Conservation (phyloP, 2,888 invertebrate species). For the Melanotus villosus region DNA sequence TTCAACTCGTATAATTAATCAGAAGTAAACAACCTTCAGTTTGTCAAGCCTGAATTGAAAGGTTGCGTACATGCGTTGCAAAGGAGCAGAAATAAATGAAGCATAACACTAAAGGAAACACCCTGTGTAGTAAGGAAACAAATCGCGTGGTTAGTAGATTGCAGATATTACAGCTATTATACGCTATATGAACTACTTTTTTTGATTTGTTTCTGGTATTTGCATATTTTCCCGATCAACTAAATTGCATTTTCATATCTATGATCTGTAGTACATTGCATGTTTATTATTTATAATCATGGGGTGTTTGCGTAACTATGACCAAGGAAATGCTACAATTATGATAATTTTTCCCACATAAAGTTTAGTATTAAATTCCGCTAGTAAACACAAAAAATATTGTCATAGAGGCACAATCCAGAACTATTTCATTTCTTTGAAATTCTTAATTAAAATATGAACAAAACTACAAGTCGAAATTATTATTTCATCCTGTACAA, state of each 20-base stretch:
- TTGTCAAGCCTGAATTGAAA: too few relatives aligned
- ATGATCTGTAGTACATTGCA: constrained; percentile 21
- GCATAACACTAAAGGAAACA: not conserved
- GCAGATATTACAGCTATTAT: constrained; percentile 10
- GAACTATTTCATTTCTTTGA: too few relatives aligned
- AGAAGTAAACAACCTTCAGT: too few relatives aligned
- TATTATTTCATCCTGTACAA: not conserved
- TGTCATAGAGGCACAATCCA: too few relatives aligned
- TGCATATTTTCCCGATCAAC: constrained; percentile 25
- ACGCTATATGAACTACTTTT: constrained; percentile 14
- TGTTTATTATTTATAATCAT: constrained; percentile 20
- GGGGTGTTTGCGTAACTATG: not conserved
- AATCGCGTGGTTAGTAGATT: constrained; percentile 2
- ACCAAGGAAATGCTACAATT: too few relatives aligned
- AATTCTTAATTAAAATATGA: too few relatives aligned
- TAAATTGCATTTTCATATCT: constrained; percentile 32
- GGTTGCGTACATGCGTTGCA: too few relatives aligned
- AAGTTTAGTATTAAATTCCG: too few relatives aligned
- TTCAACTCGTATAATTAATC: too few relatives aligned
- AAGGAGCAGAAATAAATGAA: not conserved
- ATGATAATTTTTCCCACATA: too few relatives aligned
- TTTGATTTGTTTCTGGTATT: constrained; percentile 16
- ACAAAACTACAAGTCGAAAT: too few relatives aligned
- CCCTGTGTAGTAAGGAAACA: not conserved
- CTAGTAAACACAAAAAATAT: too few relatives aligned